Conservation (phyloP, 2,888 invertebrate species). For the Tetragonisca angustula region DNA sequence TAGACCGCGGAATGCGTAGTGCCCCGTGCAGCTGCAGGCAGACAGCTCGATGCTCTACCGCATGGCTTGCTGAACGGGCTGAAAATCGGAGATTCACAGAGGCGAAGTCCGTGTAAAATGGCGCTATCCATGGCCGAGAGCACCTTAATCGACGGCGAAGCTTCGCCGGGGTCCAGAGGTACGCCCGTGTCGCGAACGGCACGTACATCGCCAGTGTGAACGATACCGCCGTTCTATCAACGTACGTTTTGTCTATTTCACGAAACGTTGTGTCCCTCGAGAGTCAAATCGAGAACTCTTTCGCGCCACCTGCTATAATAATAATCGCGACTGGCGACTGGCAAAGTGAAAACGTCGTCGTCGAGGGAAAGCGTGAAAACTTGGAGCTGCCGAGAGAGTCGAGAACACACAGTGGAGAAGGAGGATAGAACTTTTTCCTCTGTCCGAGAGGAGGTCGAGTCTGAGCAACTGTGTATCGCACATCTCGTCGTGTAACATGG, state of each 20-base stretch:
- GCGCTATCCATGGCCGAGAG: slow-evolving; percentile 80
- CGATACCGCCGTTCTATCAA: slow-evolving; percentile 43
- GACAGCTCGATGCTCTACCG: slow-evolving; percentile 70
- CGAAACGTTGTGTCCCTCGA: slow-evolving; percentile 42
- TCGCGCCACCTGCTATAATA: slow-evolving; percentile 64
- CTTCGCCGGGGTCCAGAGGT: slow-evolving; percentile 70
- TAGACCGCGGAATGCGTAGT: slow-evolving; percentile 75
- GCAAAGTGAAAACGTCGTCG: slow-evolving; percentile 67
- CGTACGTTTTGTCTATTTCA: slow-evolving; percentile 54
- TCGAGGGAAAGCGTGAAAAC: slow-evolving; percentile 72
- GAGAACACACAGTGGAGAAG: slow-evolving; percentile 10
- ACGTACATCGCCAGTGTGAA: slow-evolving; percentile 68
- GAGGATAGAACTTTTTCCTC: slow-evolving; percentile 59
- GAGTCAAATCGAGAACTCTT: slow-evolving; percentile 59
- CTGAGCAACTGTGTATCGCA: slow-evolving; percentile 20
- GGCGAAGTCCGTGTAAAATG: slow-evolving; percentile 76
- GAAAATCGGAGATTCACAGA: slow-evolving; percentile 58
- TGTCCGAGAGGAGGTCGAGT: background rate
- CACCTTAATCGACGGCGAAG: slow-evolving; percentile 73
- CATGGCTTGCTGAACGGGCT: slow-evolving; percentile 64
- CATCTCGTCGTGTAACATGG: slow-evolving; percentile 66
- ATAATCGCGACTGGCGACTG: slow-evolving; percentile 46
- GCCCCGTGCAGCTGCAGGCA: slow-evolving; percentile 69
- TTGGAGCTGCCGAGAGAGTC: slow-evolving; percentile 50
- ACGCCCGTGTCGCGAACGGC: slow-evolving; percentile 64